phyloP scores from a whole-genome alignment of 23 tunicate genomes.

The Pegea sp. region DNA sequence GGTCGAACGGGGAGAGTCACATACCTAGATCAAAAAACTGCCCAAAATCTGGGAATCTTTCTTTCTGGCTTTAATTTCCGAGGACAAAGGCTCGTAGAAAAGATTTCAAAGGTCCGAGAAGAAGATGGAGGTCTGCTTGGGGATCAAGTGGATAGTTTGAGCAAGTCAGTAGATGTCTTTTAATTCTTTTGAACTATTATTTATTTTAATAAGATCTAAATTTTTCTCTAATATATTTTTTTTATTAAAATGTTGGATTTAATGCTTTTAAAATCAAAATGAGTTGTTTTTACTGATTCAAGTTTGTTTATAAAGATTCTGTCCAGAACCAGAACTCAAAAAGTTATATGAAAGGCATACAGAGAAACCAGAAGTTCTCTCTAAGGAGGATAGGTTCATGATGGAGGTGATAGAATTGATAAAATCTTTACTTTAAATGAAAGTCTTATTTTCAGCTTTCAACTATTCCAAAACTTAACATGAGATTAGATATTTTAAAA shows the following conservation, averaged over 20 bases:
- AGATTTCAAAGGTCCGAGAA: constrained; percentile 13
- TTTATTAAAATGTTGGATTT: too few relatives aligned
- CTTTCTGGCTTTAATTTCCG: constrained; percentile 38
- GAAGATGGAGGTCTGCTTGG: constrained; percentile 30
- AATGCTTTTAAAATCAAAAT: too few relatives aligned
- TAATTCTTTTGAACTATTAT: too few relatives aligned
- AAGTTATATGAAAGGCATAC: constrained; percentile 20
- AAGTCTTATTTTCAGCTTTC: constrained; percentile 10
- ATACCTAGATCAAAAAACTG: constrained; percentile 39
- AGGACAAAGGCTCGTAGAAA: constrained; percentile 24
- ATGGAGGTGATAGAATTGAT: constrained; percentile 16
- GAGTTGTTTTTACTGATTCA: too few relatives aligned
- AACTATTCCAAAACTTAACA: constrained; percentile 18
- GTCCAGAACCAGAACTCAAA: constrained; percentile 56
- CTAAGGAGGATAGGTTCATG: constrained; percentile 33
- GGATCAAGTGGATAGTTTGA: constrained; percentile 9
- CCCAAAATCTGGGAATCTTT: constrained; percentile 54
- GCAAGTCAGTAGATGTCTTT: constrained; percentile 21
- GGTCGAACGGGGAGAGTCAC: constrained; percentile 4
- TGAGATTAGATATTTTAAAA: constrained; percentile 15
- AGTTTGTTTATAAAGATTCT: too few relatives aligned
- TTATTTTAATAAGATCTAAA: too few relatives aligned
- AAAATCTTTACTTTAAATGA: background rate
- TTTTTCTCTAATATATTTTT: too few relatives aligned
- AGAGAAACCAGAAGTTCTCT: constrained; percentile 19